phyloP scores from a whole-genome alignment of 2,888 invertebrate genomes.

The Nineta flava region DNA sequence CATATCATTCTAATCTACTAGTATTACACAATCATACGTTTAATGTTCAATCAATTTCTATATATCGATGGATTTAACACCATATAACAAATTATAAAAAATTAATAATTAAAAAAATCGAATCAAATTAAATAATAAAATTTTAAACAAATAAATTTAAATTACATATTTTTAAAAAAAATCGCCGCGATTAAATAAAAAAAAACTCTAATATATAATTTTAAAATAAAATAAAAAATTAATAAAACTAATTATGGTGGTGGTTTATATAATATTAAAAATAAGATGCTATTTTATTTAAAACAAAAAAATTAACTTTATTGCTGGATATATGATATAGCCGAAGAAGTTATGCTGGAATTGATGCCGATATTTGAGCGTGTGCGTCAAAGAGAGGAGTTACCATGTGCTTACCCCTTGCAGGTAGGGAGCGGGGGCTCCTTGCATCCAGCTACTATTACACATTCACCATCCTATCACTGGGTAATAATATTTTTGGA shows the following conservation, averaged over 20 bases:
- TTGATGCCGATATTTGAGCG: slow-evolving; percentile 92
- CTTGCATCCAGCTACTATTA: slow-evolving; percentile 45
- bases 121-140: neutral
- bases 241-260: neutral
- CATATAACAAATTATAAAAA: neutral
- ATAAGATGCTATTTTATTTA: neutral
- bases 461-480: slow-evolving; percentile 54
- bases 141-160: neutral
- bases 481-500: slow-evolving; percentile 42
- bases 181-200: neutral
- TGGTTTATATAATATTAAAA: neutral
- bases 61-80: too few relatives aligned
- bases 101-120: neutral
- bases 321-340: slow-evolving; percentile 30
- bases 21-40: too few relatives aligned
- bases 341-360: slow-evolving; percentile 89
- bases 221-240: neutral
- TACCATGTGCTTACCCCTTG: slow-evolving; percentile 81
- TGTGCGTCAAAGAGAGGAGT: slow-evolving; percentile 78
- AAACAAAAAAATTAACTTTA: neutral
- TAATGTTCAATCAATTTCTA: too few relatives aligned
- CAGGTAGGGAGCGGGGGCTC: slow-evolving; percentile 58
- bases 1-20: too few relatives aligned
- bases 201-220: neutral
- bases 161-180: neutral